Evolutionary conservation across 2,113 vertebrate species (phyloP), one percentile per base, ranked within the genome.

Genomic region (Dipodomys spectabilis): DNA sequence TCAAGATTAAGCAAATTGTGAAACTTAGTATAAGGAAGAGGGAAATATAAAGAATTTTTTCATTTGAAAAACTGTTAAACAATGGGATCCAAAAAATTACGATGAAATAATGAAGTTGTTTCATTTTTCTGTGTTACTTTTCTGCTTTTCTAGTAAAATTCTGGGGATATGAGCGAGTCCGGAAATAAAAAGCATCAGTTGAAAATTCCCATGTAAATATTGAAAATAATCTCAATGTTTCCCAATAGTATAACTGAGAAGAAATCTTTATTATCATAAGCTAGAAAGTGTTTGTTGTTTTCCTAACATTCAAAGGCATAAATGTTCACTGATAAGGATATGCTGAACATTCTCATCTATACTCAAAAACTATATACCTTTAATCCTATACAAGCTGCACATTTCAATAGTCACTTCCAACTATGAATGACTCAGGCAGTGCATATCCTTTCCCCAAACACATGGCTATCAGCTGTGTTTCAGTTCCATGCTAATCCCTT

Each of bases 351-450:
- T 97, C 97, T 97, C 96, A 96, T 94, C 95, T 95, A 92, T 88
- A 95, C 96, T 97, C 79, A 49, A 97, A 97, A 95, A 93, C 87
- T 95, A 45, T 5, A 96, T 97, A 98, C 68, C 93, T 97, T 94
- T 96, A 97, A 97, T 97, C 90, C 97, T 83, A 39, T 39, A 85
- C 82, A 95, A 97, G 91, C 77, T 95, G 81, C 90, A 96, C 95
- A 87, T 97, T 98, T 98, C 97, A 97, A 95, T 94, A 97, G 95
- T 95, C 96, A 97, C 97, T 98, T 96, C 96, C 0, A 0, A 96
- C 39, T 79, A 69, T 22, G 69, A 84, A 32, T 71, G 35, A 25
- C 82, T 72, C 94, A 91, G 83, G 22, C 81, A 2, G 32, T 57
- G 78, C 22, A 91, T 94, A 96, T 94, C 78, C 82, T 80, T 95